Evolutionary conservation across 2,888 invertebrate genomes (phyloP), one percentile per base, ranked within the genome.

Genomic region (Caenorhabditis panamensis): DNA sequence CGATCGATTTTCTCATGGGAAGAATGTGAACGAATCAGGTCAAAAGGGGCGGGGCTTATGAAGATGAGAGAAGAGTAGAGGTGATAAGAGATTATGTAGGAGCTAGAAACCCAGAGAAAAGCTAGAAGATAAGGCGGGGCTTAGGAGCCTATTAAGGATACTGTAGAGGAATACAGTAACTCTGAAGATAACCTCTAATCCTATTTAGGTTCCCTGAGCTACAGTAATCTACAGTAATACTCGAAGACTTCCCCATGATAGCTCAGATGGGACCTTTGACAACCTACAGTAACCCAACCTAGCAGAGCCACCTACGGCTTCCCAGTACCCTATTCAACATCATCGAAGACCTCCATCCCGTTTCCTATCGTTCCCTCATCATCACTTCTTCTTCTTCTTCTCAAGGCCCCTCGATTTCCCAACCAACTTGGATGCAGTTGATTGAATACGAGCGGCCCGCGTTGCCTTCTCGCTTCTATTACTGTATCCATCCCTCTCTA

Each of bases 11-110:
- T 54, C 54, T 26, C 41, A 28, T 8, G 61, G n/a, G 64, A 24
- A 37, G 24, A 24, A 9, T 4, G 31, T 36, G 61, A 16, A 41
- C 44, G 41, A 41, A 26, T 49, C 31, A 49, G 51, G 26, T 36
- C 20, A 51, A 67, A 56, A 24, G 44, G 67, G 67, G 67, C 67
- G 67, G 58, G 24, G 67, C 67, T n/a, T 67, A 18, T 44, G 47
- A 41, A 22, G 41, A 9, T 41, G 41, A 41, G 41, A 24, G n/a
- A n/a, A 24, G 47, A 28, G 31, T 31, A 31, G 9, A 31, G 26
- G n/a, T 47, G 62, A 26, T 49, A 28, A 6, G 28, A 24, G 51
- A 51, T 18, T 3, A 49, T 8, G 18, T n/a, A 13, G 31, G 41
- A 41, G 41, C 9, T 9, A 41, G 41, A 41, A 16, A 41, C 5